Evolutionary conservation across 1,140 invertebrate genomes (phyloP).

Genomic region (Drosophila willistoni): DNA sequence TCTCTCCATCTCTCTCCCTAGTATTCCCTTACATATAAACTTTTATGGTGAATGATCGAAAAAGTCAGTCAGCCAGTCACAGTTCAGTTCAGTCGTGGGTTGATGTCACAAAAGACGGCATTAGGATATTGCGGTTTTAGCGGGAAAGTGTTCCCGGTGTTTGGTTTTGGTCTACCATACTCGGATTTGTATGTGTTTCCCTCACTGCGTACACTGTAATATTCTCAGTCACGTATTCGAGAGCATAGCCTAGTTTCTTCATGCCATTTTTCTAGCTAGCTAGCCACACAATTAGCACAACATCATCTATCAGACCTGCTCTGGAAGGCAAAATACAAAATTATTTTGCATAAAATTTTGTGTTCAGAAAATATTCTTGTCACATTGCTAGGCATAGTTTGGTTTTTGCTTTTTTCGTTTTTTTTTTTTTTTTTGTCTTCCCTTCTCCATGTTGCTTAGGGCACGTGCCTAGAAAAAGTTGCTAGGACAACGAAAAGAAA

Average conservation of each 20-base stretch:
- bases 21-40: constrained; percentile 2
- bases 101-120: background rate
- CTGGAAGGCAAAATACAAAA: constrained; percentile 12
- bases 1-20: background rate
- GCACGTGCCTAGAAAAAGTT: constrained; percentile 55
- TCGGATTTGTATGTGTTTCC: background rate
- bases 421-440: background rate
- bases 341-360: constrained; percentile 53
- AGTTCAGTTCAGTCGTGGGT: no score
- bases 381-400: constrained; percentile 42
- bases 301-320: constrained; percentile 31
- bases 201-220: background rate
- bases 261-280: background rate
- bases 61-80: background rate
- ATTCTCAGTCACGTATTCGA: constrained; percentile 14
- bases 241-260: constrained; percentile 9
- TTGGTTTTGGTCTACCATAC: background rate
- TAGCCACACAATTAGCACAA: constrained; percentile 53
- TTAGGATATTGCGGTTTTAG: background rate
- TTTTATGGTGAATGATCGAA: constrained; percentile 9
- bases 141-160: background rate
- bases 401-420: background rate
- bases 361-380: constrained; percentile 41
- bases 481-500: constrained; percentile 41
- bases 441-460: constrained; percentile 22